Percentiles rank a stretch among this genome's conserved stretches.
phyloP scores from a whole-genome alignment of 2,797 vertebrate species.

The Danio jaintianensis region DNA sequence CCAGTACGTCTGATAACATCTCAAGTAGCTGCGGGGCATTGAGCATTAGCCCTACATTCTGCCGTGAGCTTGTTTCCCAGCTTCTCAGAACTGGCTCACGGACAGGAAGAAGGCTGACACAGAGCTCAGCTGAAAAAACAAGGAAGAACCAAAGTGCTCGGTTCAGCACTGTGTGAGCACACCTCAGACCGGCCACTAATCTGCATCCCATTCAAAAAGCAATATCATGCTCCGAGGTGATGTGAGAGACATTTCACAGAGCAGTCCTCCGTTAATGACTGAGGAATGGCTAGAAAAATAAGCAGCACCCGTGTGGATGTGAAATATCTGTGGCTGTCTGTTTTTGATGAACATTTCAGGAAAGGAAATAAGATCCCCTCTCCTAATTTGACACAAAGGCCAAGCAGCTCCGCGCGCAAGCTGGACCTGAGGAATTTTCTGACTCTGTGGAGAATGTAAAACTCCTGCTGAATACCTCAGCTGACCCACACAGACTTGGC shows the following conservation, averaged over 20 bases:
- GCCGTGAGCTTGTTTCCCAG: constrained; percentile 18
- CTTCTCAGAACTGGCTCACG: constrained; percentile 5
- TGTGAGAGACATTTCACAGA: constrained; percentile 63
- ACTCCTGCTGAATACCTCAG: constrained; percentile 59
- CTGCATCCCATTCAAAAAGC: constrained; percentile 61
- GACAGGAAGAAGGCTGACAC: constrained; percentile 37
- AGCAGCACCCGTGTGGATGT: constrained; percentile 70
- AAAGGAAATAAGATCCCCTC: constrained; percentile 77
- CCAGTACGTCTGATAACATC: constrained; percentile 57
- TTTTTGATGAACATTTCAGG: constrained; percentile 78
- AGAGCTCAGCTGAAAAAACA: constrained; percentile 54
- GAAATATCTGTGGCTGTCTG: constrained; percentile 73
- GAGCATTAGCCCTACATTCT: constrained; percentile 59
- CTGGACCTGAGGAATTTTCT: constrained; percentile 67
- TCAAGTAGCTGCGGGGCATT: constrained; percentile 53
- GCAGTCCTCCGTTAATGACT: constrained; percentile 34
- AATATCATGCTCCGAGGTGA: constrained; percentile 58
- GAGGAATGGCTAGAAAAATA: constrained; percentile 71
- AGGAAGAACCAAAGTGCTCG: not conserved
- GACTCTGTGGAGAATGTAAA: constrained; percentile 64
- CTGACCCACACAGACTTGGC: constrained; percentile 20
- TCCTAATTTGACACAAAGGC: constrained; percentile 63
- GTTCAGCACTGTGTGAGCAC: not conserved
- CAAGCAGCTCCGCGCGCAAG: constrained; percentile 65
- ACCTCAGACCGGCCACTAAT: constrained; percentile 19